Percentiles rank a stretch among this genome's conserved stretches.
These are phyloP conservation scores for Cynopterus sphinx DNA, from an alignment of 2,797 vertebrate species.

Conservation along the genomic window DNA sequence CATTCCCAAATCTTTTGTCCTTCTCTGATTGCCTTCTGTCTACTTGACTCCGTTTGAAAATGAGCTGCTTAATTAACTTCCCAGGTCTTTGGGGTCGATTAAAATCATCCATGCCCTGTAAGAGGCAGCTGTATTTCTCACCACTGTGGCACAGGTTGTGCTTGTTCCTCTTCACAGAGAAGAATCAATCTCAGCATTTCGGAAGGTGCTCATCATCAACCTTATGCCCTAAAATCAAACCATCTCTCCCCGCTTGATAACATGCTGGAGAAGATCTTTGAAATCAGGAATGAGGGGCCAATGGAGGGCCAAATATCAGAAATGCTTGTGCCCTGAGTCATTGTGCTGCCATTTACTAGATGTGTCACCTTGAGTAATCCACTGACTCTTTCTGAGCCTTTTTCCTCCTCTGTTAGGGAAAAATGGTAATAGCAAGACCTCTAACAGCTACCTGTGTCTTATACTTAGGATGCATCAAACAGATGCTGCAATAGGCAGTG, in stretches of 20 bases:
- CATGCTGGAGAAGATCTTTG: not conserved
- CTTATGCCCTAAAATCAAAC: accelerated
- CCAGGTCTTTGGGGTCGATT: not conserved
- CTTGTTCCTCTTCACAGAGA: not conserved
- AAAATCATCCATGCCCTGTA: not conserved
- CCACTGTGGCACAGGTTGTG: not conserved
- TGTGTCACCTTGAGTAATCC: not conserved
- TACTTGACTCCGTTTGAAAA: not conserved
- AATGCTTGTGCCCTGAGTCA: not conserved
- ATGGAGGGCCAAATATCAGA: not conserved
- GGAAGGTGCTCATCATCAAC: not conserved
- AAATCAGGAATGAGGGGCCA: not conserved
- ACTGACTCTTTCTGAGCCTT: not conserved
- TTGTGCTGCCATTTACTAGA: not conserved
- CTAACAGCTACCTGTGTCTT: not conserved
- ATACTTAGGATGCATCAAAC: not conserved
- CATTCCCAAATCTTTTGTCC: not conserved
- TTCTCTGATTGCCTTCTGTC: not conserved
- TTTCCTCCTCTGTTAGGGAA: not conserved
- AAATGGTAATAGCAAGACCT: not conserved
- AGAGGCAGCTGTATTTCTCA: not conserved
- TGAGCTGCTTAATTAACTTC: constrained; percentile 63
- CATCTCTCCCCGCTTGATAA: not conserved
- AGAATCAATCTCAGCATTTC: not conserved
- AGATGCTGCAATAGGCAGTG: not conserved